Percentiles rank a stretch among this genome's conserved stretches.
phyloP scores from a whole-genome alignment of 2,797 vertebrate species.

The Limosa lapponica region DNA sequence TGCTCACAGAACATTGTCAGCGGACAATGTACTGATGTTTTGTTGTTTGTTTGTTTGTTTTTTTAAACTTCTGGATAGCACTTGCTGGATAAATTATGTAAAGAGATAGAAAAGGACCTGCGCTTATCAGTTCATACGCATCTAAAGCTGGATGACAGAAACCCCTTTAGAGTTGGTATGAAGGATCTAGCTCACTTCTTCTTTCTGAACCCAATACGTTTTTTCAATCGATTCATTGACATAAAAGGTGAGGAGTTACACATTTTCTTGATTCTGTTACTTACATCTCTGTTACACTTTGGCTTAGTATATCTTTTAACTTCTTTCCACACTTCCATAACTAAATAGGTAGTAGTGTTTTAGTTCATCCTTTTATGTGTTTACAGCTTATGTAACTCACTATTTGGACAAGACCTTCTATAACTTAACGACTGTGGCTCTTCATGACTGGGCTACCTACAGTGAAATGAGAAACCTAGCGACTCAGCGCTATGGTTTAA shows the following conservation, averaged over 20 bases:
- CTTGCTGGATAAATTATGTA: slow-evolving; percentile 95
- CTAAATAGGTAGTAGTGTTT: background rate
- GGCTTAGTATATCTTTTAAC: background rate
- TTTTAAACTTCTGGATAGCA: slow-evolving; percentile 78
- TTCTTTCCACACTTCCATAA: background rate
- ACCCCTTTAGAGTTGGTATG: slow-evolving; percentile 97
- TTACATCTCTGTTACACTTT: background rate
- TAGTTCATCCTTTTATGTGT: slow-evolving; percentile 25
- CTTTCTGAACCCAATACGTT: slow-evolving; percentile 93
- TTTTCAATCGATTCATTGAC: slow-evolving; percentile 97
- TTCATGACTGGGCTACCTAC: slow-evolving; percentile 99
- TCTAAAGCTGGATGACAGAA: slow-evolving; percentile 95
- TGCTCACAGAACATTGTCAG: background rate
- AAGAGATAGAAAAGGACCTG: slow-evolving; percentile 98
- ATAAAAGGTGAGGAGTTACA: slow-evolving; percentile 88
- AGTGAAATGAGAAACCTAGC: slow-evolving; percentile 99
- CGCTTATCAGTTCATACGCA: slow-evolving; percentile 98
- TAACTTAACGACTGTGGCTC: slow-evolving; percentile 96
- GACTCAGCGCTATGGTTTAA: slow-evolving; percentile 93
- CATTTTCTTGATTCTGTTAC: background rate
- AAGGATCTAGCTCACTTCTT: slow-evolving; percentile 98
- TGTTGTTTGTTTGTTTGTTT: background rate
- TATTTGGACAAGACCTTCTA: slow-evolving; percentile 99
- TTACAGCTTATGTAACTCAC: slow-evolving; percentile 92
- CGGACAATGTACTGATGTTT: background rate